A percentile compares a stretch with the other conserved stretches of the same genome.
These are phyloP conservation scores for Novumbra hubbsi DNA, from an alignment of 2,797 vertebrate genomes.

Conservation along the genomic window DNA sequence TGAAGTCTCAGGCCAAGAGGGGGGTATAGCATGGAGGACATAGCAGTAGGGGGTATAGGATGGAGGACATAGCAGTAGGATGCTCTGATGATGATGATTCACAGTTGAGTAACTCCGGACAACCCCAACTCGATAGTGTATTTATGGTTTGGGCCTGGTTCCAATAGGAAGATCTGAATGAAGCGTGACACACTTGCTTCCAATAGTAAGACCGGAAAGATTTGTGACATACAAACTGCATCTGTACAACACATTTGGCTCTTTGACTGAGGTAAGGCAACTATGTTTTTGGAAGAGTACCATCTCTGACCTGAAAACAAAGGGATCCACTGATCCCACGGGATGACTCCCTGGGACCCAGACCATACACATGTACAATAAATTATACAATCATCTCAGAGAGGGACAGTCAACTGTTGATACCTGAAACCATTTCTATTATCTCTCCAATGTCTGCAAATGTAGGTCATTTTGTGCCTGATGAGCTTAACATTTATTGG, in stretches of 20 bases:
- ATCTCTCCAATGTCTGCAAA: conserved; percentile 44
- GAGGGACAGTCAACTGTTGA: conserved; percentile 66
- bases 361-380: conserved; percentile 58
- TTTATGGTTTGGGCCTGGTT: conserved; percentile 31
- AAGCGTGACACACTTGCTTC: conserved; percentile 10
- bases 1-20: background rate
- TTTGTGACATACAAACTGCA: conserved; percentile 37
- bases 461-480: conserved; percentile 25
- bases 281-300: conserved; percentile 32
- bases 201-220: conserved; percentile 33
- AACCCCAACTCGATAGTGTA: conserved; percentile 23
- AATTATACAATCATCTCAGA: conserved; percentile 73
- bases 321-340: conserved; percentile 16
- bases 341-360: conserved; percentile 27
- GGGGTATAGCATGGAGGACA: background rate
- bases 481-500: conserved; percentile 38
- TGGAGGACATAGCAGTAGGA: background rate
- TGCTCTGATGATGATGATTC: conserved; percentile 4
- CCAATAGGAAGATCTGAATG: background rate
- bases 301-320: conserved; percentile 27
- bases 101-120: conserved; percentile 5
- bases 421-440: conserved; percentile 73
- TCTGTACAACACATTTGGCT: conserved; percentile 46
- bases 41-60: background rate
- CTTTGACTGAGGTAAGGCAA: conserved; percentile 21